phyloP scores from a whole-genome alignment of 2,113 vertebrate species.

The Charadrius vociferus region DNA sequence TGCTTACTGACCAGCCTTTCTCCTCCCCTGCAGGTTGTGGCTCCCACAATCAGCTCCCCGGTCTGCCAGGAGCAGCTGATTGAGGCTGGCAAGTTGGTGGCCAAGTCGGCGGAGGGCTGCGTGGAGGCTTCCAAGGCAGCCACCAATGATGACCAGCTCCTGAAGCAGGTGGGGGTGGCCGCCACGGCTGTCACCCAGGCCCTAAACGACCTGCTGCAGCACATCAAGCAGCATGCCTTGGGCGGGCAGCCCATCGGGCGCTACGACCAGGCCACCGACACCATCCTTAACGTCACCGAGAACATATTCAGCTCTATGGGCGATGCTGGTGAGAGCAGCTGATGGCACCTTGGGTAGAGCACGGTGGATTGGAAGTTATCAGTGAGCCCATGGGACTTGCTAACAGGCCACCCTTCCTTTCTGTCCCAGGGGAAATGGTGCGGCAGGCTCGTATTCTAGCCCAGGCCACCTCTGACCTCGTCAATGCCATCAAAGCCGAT shows the following conservation, averaged over 20 bases:
- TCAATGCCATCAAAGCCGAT: slow-evolving; percentile 96
- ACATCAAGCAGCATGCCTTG: slow-evolving; percentile 91
- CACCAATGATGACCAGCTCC: slow-evolving; percentile 88
- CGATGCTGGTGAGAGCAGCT: slow-evolving; percentile 82
- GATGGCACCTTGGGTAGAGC: neutral
- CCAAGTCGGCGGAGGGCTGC: slow-evolving; percentile 94
- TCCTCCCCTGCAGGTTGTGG: slow-evolving; percentile 85
- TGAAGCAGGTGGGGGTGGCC: slow-evolving; percentile 91
- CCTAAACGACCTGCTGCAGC: slow-evolving; percentile 93
- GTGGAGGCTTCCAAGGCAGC: slow-evolving; percentile 92
- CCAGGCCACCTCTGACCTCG: slow-evolving; percentile 94
- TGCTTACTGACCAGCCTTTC: neutral
- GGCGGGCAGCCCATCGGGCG: slow-evolving; percentile 90
- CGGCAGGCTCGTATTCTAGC: slow-evolving; percentile 95
- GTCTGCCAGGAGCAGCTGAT: slow-evolving; percentile 97
- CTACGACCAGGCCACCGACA: slow-evolving; percentile 94
- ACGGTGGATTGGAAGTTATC: neutral
- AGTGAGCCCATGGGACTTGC: neutral
- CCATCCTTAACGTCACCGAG: slow-evolving; percentile 92
- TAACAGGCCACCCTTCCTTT: neutral
- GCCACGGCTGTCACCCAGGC: slow-evolving; percentile 93
- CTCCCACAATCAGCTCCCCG: slow-evolving; percentile 94
- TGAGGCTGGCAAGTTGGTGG: slow-evolving; percentile 92
- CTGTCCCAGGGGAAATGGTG: slow-evolving; percentile 91
- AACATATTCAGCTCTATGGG: slow-evolving; percentile 98